phyloP scores from a whole-genome alignment of 2,888 invertebrate genomes.

The Drosophila paracracens region DNA sequence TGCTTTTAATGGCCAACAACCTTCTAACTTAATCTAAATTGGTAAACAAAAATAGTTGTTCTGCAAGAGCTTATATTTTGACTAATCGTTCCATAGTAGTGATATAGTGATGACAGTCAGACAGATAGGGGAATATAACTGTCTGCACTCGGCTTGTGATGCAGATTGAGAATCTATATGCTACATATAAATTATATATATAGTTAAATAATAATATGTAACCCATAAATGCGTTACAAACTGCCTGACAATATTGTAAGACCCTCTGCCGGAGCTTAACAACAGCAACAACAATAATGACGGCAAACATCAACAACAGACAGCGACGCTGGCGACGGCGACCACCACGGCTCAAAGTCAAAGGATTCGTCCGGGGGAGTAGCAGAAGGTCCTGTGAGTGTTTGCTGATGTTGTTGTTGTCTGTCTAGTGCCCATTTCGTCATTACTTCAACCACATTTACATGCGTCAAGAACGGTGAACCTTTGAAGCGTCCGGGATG shows the following conservation, averaged over 20 bases:
- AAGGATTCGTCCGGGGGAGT: constrained; percentile 55
- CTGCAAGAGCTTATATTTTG: neutral
- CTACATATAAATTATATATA: too few species aligned
- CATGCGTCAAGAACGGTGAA: constrained; percentile 80
- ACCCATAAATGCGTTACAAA: neutral
- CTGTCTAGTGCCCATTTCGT: constrained; percentile 82
- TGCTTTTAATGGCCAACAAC: neutral
- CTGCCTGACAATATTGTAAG: neutral
- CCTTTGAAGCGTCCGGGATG: constrained; percentile 69
- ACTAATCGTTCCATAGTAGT: neutral
- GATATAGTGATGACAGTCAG: neutral
- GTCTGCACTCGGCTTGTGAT: neutral
- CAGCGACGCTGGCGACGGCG: constrained; percentile 38
- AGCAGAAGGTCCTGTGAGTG: constrained; percentile 2
- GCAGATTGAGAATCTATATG: neutral
- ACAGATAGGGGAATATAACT: accelerated
- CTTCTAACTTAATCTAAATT: neutral
- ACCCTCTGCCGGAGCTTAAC: constrained; percentile 8
- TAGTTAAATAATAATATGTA: too few species aligned
- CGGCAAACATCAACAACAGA: constrained; percentile 81
- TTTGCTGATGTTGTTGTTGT: constrained; percentile 21
- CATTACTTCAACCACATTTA: constrained; percentile 84
- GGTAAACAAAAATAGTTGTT: neutral
- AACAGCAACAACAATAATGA: constrained; percentile 76
- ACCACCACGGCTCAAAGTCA: constrained; percentile 53